Base-by-base conservation (phyloP, 1,140 invertebrate genomes). In the Rhagoletis zephyria region DNA sequence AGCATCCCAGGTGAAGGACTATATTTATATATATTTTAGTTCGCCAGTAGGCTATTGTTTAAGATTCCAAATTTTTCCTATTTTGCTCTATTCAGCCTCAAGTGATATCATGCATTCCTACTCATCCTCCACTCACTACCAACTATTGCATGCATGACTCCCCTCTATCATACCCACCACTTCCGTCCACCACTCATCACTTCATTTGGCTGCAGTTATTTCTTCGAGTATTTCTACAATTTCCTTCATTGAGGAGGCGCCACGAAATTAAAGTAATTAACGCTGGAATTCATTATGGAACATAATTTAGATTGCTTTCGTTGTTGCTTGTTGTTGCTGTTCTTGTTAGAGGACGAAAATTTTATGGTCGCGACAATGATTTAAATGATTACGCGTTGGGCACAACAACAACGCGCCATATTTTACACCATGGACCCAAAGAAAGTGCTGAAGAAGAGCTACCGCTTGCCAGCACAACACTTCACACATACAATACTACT, bases 281-380 rank as follows among this genome's bases (percentile, higher is more conserved):
- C 74, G 48, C 74, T 81, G 74, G n/a, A 81, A 81, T 81, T 81
- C 74, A 81, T 81, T 81, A 81, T 81, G 74, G 74, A 81, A 81
- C 74, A 56, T 81, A 51, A 81, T 81, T 81, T 81, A 81, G 74
- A 81, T 81, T 81, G n/a, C 48, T 30, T 42, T 48, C 56, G 74
- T 81, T 56, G 16, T 81, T n/a, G 19, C n/a, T 19, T 56, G 6
- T 81, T 56, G 74, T 65, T 70, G 9, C 19, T 56, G 16, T 56
- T 5, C 51, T 81, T 81, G 45, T 81, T 30, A 19, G 74, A 30
- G 5, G 6, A 56, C 5, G 48, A 81, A 56, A 30, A 81, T 81
- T 81, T 81, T 81, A 81, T 81, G 74, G 74, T 59, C 74, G 74
- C 51, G 74, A 81, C 74, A 81, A 81, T 81, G 74, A 81, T 81